Base-by-base conservation (phyloP, 2,888 invertebrate genomes). In the Oasisia sp. region DNA sequence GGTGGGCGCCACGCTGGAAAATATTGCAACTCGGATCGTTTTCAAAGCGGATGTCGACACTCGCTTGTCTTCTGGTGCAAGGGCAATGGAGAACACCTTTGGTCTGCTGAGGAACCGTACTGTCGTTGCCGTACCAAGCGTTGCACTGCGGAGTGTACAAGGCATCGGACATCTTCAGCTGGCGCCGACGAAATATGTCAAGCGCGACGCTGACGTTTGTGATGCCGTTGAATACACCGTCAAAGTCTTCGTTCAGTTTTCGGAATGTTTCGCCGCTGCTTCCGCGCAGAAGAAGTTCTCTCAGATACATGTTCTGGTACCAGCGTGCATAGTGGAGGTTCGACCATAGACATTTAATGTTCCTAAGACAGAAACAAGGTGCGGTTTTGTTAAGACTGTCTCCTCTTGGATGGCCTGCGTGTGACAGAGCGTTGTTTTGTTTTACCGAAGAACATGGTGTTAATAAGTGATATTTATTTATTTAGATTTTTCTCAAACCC, bases 241-340 rank as follows among this genome's bases (percentile, higher is more conserved):
- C 4, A 5, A 4, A n/a, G 2, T 14, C 74, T 74, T 74, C 74
- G 74, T 74, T 74, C 74, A 74, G 74, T 19, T 74, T 19, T 74
- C 74, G 74, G 27, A 74, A 74, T 74, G 74, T 74, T 19, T 19
- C 74, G 14, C 74, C 74, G 27, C 7, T n/a, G 74, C 74, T 74
- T 74, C 74, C 74, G 74, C 74, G 74, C 27, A 74, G 74, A 3
- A 74, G 74, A 7, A 74, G 74, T 74, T 74, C 74, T 19, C 19
- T 74, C 74, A 74, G 19, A 27, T 74, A 74, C 74, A 74, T 74
- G 74, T 74, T 74, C 74, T 74, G 74, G 27, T 74, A 74, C 74
- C 74, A 74, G 74, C 74, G 74, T 74, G 74, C 74, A n/a, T 74
- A 74, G 74, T 74, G 74, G 74, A 74, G 14, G 74, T 74, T 74